Evolutionary conservation across 2,113 vertebrate genomes (phyloP).

Genomic region (Beaufortia kweichowensis): DNA sequence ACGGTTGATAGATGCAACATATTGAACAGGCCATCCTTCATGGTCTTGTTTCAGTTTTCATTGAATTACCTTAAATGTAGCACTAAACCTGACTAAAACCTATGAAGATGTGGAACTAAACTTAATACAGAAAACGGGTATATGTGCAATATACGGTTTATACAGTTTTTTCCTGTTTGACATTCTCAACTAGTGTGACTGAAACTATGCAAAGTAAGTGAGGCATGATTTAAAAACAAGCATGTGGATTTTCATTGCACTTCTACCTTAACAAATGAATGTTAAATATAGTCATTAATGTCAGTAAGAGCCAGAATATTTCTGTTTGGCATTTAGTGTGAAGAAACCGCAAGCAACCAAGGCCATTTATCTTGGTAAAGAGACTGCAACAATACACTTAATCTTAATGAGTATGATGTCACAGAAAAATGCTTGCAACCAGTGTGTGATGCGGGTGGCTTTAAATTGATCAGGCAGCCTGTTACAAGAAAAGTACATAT

Average conservation of each 20-base stretch:
- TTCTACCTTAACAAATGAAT: background rate
- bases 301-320: background rate
- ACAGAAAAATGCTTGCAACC: background rate
- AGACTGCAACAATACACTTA: background rate
- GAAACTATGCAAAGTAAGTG: background rate
- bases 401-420: constrained; percentile 9
- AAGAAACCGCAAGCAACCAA: background rate
- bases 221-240: background rate
- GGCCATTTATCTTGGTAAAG: constrained; percentile 15
- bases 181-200: background rate
- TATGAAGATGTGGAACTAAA: too few species aligned
- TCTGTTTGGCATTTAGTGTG: background rate
- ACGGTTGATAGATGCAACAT: too few species aligned
- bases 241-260: background rate
- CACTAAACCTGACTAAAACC: too few species aligned
- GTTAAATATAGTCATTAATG: constrained; percentile 1
- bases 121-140: background rate
- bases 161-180: too few species aligned
- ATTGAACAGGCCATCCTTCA: too few species aligned
- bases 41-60: too few species aligned
- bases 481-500: constrained; percentile 10
- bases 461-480: constrained; percentile 32
- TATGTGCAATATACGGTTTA: too few species aligned
- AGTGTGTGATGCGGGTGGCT: constrained; percentile 18
- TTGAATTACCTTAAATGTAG: too few species aligned